phyloP scores from a whole-genome alignment of 2,797 vertebrate genomes.

The Thalassophryne amazonica region DNA sequence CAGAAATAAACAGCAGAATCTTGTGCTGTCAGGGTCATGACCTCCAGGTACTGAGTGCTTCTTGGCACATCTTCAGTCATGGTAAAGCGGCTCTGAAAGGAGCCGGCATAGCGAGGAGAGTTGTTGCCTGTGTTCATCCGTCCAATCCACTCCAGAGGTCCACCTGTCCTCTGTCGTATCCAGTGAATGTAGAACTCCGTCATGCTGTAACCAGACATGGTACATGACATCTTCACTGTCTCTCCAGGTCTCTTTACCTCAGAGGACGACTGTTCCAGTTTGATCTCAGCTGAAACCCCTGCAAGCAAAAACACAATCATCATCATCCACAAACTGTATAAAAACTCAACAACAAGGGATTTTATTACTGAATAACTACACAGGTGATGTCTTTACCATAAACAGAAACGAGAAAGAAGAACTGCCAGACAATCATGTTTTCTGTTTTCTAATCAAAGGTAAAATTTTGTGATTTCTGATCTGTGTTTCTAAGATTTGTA shows the following conservation, averaged over 20 bases:
- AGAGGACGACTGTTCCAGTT: constrained; percentile 15
- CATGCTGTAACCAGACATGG: background rate
- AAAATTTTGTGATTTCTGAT: background rate
- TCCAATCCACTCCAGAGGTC: background rate
- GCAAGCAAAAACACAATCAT: background rate
- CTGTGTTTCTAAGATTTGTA: no score
- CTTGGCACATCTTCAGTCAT: no score
- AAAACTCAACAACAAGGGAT: no score
- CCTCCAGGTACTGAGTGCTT: no score
- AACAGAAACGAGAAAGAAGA: background rate
- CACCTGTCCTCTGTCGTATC: background rate
- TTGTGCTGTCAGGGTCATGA: background rate
- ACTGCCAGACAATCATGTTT: background rate
- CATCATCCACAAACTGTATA: background rate
- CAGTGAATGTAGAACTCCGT: background rate
- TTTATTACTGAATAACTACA: background rate
- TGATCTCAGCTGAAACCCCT: constrained; percentile 20
- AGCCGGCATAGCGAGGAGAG: background rate
- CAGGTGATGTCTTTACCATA: background rate
- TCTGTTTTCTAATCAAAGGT: background rate
- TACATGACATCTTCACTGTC: constrained; percentile 5
- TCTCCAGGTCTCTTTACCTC: constrained; percentile 6
- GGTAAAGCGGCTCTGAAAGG: no score
- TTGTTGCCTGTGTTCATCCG: background rate
- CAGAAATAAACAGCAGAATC: background rate